Evolutionary conservation across 1,140 invertebrate genomes (phyloP), one percentile per base, ranked within the genome.

Genomic region (Stegodyphus mimosarum): DNA sequence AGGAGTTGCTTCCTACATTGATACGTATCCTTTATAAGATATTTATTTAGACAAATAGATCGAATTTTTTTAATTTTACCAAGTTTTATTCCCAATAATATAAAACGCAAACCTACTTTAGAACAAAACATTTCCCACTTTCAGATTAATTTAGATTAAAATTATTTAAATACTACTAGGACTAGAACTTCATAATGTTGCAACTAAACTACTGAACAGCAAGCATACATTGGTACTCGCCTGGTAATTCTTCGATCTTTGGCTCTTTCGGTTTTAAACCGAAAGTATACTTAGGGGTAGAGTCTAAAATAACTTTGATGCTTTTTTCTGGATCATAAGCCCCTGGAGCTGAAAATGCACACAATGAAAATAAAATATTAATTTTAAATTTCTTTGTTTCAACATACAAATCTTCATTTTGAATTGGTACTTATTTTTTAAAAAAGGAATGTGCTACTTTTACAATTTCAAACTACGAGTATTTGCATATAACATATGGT

Each of bases 281-380:
- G 89, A 95, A 95, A 81, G 92, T 92, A 90, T 94, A 95, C 87
- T 93, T 92, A 13, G 95, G 95, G 7, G 91, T 90, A 70, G 74
- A 78, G 52, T 72, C 86, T 94, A 92, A 91, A 3, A 94, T 92
- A 1, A 92, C 92, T 88, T 93, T 93, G 66, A 93, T 93, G 5
- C 93, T 93, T 83, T 94, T 94, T 88, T 95, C 93, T 0, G 96
- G 94, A 63, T 91, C 95, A 93, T 91, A 98, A 94, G 91, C 95
- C 93, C 78, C 96, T 93, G 70, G 96, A 93, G 87, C 96, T 84
- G 33, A 11, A 70, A 73, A 51, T 13, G 55, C 15, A 60, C 9
- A 60, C 15, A 11, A 11, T 60, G 9, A 11, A 11, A 15, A 60
- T 11, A 60, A 60, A 60, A 60, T 60, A 60, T 60, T 60, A 60